Conservation (phyloP, 2,888 invertebrate species). For the Spisula solida region DNA sequence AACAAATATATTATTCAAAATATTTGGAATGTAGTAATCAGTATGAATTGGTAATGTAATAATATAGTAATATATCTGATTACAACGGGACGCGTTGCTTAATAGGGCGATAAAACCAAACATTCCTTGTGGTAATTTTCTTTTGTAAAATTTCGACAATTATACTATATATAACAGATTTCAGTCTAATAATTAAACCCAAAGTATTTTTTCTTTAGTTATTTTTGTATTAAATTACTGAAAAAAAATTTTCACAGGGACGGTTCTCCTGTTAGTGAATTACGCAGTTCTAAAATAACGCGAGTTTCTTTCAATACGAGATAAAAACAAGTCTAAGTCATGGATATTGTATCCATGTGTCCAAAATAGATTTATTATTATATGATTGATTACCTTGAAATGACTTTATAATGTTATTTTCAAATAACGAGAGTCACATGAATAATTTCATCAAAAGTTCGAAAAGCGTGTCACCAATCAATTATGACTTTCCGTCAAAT, state of each 20-base stretch:
- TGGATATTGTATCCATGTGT: not conserved
- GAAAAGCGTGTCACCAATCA: too few species aligned
- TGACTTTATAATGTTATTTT: too few species aligned
- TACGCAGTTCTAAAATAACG: not conserved
- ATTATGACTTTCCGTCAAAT: too few species aligned
- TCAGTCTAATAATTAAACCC: constrained; percentile 1
- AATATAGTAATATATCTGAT: constrained; percentile 31
- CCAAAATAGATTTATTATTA: too few species aligned
- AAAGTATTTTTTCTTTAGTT: constrained; percentile 13
- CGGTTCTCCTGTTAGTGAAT: not conserved
- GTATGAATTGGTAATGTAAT: constrained; percentile 32
- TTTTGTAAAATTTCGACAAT: constrained; percentile 17
- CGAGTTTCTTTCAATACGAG: not conserved
- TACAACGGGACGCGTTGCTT: constrained; percentile 40
- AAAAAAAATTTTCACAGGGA: not conserved
- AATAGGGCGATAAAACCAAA: constrained; percentile 49
- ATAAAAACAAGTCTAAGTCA: not conserved
- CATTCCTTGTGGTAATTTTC: constrained; percentile 38
- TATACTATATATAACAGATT: constrained; percentile 25
- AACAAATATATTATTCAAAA: constrained; percentile 26
- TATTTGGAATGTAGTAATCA: not conserved
- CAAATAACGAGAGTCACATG: too few species aligned
- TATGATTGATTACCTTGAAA: too few species aligned
- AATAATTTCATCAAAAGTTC: too few species aligned
- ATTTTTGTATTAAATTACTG: constrained; percentile 1